A percentile compares a stretch with the other conserved stretches of the same genome.
Conservation (phyloP, 2,888 invertebrate species). For the Temnothorax unifasciatus region DNA sequence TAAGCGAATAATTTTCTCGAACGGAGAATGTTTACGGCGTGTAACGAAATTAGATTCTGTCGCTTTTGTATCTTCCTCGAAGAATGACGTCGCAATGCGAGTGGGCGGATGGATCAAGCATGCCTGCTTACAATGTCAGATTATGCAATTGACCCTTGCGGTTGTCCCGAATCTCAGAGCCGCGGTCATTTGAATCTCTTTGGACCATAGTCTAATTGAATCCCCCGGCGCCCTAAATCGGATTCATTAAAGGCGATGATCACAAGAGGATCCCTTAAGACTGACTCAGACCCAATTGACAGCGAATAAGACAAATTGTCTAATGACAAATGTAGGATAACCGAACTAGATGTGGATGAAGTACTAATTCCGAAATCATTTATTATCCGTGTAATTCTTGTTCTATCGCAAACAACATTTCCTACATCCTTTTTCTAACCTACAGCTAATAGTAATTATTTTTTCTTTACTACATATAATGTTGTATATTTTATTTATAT, state of each 20-base stretch:
- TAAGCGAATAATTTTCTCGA: constrained; percentile 47
- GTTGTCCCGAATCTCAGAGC: constrained; percentile 48
- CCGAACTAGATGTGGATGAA: not conserved
- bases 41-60: constrained; percentile 37
- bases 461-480: not conserved
- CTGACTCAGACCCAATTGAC: not conserved
- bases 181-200: constrained; percentile 42
- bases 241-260: constrained; percentile 58
- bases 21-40: constrained; percentile 21
- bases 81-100: constrained; percentile 7
- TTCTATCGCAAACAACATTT: not conserved
- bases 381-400: not conserved
- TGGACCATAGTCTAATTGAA: constrained; percentile 53
- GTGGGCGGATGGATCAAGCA: not conserved
- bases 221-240: constrained; percentile 53
- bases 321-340: not conserved
- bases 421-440: not conserved
- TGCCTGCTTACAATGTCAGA: constrained; percentile 33
- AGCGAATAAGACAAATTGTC: constrained; percentile 35
- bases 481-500: not conserved
- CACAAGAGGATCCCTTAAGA: constrained; percentile 17
- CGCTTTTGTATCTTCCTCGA: not conserved
- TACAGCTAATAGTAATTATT: not conserved
- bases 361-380: not conserved
- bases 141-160: constrained; percentile 64